These are phyloP conservation scores for Limnephilus rhombicus DNA, from an alignment of 2,888 invertebrate species.

Conservation along the genomic window DNA sequence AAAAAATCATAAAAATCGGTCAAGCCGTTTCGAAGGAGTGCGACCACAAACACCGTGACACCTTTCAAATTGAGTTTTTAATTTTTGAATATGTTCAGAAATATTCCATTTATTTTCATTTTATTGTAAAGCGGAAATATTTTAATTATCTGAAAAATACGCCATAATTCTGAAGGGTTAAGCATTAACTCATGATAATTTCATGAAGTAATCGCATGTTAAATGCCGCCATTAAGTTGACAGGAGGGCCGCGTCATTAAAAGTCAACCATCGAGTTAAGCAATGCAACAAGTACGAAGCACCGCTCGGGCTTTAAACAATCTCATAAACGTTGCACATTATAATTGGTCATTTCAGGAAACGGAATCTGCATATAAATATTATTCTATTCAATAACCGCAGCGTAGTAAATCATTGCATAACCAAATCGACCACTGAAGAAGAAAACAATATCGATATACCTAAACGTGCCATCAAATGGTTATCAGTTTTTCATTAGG, in stretches of 20 bases:
- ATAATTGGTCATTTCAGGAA: slow-evolving; percentile 29
- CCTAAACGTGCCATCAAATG: not conserved
- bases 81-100: no score
- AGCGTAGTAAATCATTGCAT: not conserved
- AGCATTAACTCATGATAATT: not conserved
- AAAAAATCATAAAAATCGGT: no score
- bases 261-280: slow-evolving; percentile 5
- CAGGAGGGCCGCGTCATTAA: slow-evolving; percentile 6
- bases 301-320: not conserved
- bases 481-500: not conserved
- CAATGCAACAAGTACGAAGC: not conserved
- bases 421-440: not conserved
- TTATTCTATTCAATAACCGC: not conserved
- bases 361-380: not conserved
- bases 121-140: no score
- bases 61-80: no score
- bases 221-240: slow-evolving; percentile 30
- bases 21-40: no score
- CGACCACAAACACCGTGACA: no score
- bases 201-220: not conserved
- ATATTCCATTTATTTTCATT: no score
- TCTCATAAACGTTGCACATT: not conserved
- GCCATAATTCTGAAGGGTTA: no score
- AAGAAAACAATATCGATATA: not conserved
- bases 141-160: no score